Percentiles rank a stretch among this genome's conserved stretches.
Evolutionary conservation across 2,113 vertebrate species (phyloP).

Genomic region (Cololabis saira): DNA sequence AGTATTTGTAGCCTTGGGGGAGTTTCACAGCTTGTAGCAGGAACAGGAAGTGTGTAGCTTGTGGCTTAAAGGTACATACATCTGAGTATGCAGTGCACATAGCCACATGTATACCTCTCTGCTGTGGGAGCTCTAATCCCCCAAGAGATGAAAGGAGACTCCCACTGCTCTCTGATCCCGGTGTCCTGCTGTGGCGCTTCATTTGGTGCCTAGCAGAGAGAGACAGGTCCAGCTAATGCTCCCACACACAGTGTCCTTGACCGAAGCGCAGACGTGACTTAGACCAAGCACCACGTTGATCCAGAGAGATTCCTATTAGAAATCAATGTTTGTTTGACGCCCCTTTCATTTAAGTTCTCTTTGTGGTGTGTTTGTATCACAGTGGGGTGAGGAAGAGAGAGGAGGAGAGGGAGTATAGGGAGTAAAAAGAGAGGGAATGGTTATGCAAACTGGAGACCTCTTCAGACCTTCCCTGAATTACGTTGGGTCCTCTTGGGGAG

Average conservation of each 20-base stretch:
- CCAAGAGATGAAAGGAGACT: constrained; percentile 71
- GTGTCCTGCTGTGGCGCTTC: constrained; percentile 61
- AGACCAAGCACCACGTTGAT: constrained; percentile 60
- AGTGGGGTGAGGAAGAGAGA: constrained; percentile 23
- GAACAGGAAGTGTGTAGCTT: constrained; percentile 60
- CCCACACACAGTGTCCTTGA: constrained; percentile 69
- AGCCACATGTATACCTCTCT: constrained; percentile 50
- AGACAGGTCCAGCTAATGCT: constrained; percentile 57
- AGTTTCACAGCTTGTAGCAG: constrained; percentile 57
- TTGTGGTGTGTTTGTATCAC: constrained; percentile 47
- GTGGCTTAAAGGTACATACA: constrained; percentile 64
- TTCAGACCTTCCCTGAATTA: constrained; percentile 56
- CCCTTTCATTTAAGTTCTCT: constrained; percentile 62
- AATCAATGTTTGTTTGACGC: constrained; percentile 75
- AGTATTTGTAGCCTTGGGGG: constrained; percentile 53
- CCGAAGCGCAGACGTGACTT: constrained; percentile 50
- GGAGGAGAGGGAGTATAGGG: neutral
- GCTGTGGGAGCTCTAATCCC: constrained; percentile 67
- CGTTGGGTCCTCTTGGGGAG: constrained; percentile 52
- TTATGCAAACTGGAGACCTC: constrained; percentile 36
- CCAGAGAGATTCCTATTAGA: constrained; percentile 72
- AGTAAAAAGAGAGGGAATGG: constrained; percentile 10
- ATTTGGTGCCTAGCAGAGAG: constrained; percentile 67
- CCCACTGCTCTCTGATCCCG: constrained; percentile 68
- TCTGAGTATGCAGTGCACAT: constrained; percentile 50